Conservation (phyloP, 1,140 invertebrate species). For the Bombus soroeensis region DNA sequence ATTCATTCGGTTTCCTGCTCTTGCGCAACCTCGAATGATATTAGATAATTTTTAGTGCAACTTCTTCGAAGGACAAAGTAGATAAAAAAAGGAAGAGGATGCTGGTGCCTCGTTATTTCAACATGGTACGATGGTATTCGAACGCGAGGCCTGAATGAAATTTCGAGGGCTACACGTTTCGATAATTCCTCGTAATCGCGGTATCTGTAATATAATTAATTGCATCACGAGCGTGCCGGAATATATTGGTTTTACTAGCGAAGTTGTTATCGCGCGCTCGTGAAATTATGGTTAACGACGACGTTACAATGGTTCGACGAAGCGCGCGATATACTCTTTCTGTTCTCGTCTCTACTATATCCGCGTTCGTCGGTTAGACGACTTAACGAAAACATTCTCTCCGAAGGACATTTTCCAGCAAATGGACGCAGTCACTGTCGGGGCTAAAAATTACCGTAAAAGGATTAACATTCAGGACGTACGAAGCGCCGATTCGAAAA, state of each 20-base stretch:
- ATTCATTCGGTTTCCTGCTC: constrained; percentile 33
- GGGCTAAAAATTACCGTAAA: neutral
- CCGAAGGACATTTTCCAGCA: neutral
- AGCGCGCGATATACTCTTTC: neutral
- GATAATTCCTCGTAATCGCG: constrained; percentile 26
- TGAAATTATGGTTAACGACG: constrained; percentile 38
- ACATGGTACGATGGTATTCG: neutral
- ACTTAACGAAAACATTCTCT: neutral
- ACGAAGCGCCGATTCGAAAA: neutral
- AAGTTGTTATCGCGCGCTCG: constrained; percentile 22
- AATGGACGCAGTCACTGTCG: neutral
- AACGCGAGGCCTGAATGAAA: neutral
- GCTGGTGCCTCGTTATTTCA: neutral
- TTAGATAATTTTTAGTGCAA: neutral
- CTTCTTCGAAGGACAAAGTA: neutral
- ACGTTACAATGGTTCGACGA: neutral
- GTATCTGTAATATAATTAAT: constrained; percentile 28
- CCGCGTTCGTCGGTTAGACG: neutral
- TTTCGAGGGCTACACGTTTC: neutral
- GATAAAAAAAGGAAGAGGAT: too few relatives aligned
- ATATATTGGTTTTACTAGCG: constrained; percentile 23
- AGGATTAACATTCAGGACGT: neutral
- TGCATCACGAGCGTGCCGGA: neutral
- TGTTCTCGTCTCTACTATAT: neutral
- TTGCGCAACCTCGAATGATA: neutral